These are phyloP conservation scores for Cremastinae sp. DNA, from an alignment of 2,888 invertebrate species.

Conservation along the genomic window DNA sequence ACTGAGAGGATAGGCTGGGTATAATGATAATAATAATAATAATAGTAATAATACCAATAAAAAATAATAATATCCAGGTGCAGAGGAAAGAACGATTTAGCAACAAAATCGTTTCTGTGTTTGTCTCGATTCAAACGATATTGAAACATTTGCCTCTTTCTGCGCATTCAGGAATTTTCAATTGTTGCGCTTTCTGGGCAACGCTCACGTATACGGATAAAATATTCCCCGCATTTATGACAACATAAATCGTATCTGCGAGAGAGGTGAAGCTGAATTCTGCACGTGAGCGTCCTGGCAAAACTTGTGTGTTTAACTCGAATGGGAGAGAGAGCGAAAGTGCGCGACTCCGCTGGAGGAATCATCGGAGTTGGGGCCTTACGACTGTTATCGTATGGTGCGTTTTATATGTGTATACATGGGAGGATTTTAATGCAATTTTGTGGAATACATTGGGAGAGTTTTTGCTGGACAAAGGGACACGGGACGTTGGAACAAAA, in stretches of 20 bases:
- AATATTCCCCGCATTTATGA: neutral
- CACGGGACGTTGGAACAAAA: constrained; percentile 34
- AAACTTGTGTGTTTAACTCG: neutral
- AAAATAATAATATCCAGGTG: constrained; percentile 26
- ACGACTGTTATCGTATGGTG: neutral
- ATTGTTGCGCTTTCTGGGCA: constrained; percentile 22
- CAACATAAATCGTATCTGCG: neutral
- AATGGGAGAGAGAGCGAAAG: neutral
- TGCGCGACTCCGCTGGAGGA: neutral
- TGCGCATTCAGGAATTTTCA: constrained; percentile 22
- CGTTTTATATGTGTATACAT: constrained; percentile 7
- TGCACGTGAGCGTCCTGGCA: neutral
- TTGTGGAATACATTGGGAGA: constrained; percentile 4
- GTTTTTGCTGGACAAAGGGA: constrained; percentile 2
- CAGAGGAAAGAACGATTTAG: constrained; percentile 14
- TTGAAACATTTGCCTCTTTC: too few species aligned
- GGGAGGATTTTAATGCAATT: neutral
- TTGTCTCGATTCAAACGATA: constrained; percentile 5
- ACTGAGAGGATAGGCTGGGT: constrained; percentile 4
- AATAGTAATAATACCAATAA: constrained; percentile 26
- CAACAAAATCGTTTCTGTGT: too few species aligned
- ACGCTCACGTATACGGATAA: too few species aligned
- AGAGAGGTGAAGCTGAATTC: neutral
- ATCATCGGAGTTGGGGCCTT: neutral
- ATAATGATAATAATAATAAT: constrained; percentile 32